Percentiles rank a stretch among this genome's conserved stretches.
Evolutionary conservation across 2,113 vertebrate species (phyloP).

Genomic region (Fregata magnificens): DNA sequence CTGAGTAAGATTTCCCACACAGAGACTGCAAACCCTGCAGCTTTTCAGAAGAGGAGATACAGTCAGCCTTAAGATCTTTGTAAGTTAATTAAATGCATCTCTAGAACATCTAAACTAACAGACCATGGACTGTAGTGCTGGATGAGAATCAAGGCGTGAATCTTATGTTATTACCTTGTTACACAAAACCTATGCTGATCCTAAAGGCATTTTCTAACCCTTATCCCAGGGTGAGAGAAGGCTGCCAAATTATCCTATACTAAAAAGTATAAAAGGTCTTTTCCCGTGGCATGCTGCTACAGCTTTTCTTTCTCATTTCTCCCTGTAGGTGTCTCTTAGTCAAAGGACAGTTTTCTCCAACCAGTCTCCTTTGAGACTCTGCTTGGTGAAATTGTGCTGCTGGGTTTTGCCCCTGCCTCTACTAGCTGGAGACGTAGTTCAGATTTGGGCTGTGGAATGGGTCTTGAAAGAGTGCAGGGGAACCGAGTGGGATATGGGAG

Average conservation of each 20-base stretch:
- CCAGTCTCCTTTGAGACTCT: neutral
- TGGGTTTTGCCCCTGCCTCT: neutral
- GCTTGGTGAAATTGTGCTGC: neutral
- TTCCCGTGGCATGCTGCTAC: neutral
- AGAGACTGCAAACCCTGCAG: neutral
- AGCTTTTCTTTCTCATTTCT: neutral
- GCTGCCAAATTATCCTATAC: neutral
- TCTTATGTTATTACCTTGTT: neutral
- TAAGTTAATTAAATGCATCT: neutral
- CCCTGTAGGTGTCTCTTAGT: neutral
- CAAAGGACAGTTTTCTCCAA: neutral
- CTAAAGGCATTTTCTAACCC: neutral
- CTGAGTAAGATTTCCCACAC: neutral
- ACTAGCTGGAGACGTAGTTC: neutral
- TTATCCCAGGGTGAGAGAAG: neutral
- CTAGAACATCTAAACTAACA: neutral
- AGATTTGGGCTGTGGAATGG: neutral
- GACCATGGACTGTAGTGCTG: neutral
- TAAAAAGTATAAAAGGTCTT: neutral
- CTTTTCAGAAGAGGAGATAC: neutral
- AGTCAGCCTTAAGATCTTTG: neutral
- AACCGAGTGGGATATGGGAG: neutral
- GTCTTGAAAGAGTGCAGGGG: neutral
- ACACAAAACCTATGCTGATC: neutral
- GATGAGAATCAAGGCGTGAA: neutral